Evolutionary conservation across 2,113 vertebrate species (phyloP).

Genomic region (Chloropsis hardwickii): DNA sequence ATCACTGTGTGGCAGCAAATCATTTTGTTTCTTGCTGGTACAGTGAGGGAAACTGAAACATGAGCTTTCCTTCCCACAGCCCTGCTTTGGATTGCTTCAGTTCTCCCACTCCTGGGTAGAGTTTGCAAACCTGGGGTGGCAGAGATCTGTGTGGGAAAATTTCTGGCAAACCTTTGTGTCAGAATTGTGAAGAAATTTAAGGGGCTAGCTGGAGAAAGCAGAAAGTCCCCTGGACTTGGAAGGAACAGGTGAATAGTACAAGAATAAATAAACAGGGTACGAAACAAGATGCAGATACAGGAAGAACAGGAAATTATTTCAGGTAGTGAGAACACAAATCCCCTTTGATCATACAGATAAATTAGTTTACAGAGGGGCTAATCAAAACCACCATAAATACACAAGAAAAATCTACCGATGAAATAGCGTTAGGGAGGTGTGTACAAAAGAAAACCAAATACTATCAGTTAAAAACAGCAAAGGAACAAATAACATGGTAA

Average conservation of each 20-base stretch:
- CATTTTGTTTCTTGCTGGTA: background rate
- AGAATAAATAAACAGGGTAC: background rate
- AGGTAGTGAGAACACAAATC: background rate
- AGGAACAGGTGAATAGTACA: background rate
- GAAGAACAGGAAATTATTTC: background rate
- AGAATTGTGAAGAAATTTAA: background rate
- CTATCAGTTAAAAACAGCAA: background rate
- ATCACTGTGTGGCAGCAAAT: constrained; percentile 21
- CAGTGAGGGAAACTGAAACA: background rate
- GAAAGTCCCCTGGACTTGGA: background rate
- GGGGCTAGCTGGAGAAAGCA: background rate
- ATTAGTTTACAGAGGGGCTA: background rate
- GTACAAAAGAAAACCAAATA: background rate
- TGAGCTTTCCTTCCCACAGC: background rate
- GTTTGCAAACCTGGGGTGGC: background rate
- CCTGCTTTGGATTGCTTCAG: background rate
- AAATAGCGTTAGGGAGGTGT: background rate
- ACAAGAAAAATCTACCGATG: background rate
- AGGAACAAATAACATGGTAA: background rate
- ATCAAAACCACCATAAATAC: background rate
- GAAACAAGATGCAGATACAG: background rate
- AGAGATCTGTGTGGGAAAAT: background rate
- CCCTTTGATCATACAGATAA: background rate
- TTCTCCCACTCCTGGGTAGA: background rate
- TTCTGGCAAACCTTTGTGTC: background rate